A percentile compares a stretch with the other conserved stretches of the same genome.
These are phyloP conservation scores for Lerista edwardsae DNA, from an alignment of 2,797 vertebrate genomes.

Conservation along the genomic window DNA sequence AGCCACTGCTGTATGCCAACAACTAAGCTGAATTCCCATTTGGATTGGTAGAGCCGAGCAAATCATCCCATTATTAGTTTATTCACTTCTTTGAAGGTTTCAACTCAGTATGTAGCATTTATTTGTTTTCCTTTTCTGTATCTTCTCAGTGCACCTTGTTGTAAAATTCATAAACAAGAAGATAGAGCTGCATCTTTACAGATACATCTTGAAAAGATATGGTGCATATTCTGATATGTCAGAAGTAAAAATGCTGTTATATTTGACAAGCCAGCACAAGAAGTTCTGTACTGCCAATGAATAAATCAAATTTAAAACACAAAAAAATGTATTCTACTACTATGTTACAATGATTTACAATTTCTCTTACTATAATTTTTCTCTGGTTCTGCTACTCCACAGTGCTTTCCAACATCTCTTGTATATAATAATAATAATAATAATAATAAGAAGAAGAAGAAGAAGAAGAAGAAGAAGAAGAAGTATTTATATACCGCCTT, in stretches of 20 bases:
- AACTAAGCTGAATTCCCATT: neutral
- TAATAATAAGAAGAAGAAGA: too few relatives aligned
- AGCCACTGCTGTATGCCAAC: neutral
- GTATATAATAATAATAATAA: too few relatives aligned
- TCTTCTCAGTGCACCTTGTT: neutral
- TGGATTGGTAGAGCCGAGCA: neutral
- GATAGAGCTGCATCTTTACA: neutral
- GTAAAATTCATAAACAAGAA: slow-evolving; percentile 22
- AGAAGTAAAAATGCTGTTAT: slow-evolving; percentile 15
- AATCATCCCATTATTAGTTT: neutral
- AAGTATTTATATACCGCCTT: too few relatives aligned
- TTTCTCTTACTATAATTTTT: neutral
- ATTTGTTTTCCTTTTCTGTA: neutral
- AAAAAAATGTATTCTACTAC: slow-evolving; percentile 4
- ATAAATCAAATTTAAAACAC: slow-evolving; percentile 24
- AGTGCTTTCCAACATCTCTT: neutral
- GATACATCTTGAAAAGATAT: neutral
- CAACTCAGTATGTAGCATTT: neutral
- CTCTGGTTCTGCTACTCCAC: neutral
- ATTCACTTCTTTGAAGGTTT: neutral
- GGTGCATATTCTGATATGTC: slow-evolving; percentile 2
- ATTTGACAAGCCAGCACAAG: slow-evolving; percentile 22
- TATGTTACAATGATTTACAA: slow-evolving; percentile 21
- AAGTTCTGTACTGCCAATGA: neutral
- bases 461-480: too few relatives aligned